phyloP scores from a whole-genome alignment of 2,888 invertebrate species.

The Ennomos quercinarius region DNA sequence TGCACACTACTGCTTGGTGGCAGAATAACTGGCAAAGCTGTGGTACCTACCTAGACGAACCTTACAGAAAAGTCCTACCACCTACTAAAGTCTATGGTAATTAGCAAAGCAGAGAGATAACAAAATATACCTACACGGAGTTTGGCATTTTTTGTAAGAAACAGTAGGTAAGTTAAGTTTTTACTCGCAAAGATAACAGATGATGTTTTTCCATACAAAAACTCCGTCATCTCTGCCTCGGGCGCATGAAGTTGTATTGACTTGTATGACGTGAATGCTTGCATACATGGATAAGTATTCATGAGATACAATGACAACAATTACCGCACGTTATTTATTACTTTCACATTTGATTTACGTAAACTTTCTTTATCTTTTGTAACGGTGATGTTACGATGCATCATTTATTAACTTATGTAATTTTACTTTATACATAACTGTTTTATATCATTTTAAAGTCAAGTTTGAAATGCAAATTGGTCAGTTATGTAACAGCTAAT shows the following conservation, averaged over 20 bases:
- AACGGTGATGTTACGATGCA: constrained; percentile 53
- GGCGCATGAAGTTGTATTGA: constrained; percentile 59
- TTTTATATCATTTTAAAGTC: constrained; percentile 2
- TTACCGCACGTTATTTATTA: constrained; percentile 66
- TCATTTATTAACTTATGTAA: constrained; percentile 50
- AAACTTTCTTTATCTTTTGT: constrained; percentile 64
- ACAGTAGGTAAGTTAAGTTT: no score
- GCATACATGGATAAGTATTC: constrained; percentile 71
- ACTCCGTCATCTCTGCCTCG: constrained; percentile 29
- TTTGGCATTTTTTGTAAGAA: no score
- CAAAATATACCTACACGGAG: no score
- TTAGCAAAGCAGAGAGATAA: no score
- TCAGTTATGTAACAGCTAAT: no score
- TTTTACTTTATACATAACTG: constrained; percentile 3
- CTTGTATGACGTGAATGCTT: constrained; percentile 48
- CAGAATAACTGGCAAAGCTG: no score
- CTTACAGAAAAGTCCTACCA: no score
- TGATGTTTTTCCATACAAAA: neutral
- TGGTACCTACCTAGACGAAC: no score
- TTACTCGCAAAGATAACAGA: no score
- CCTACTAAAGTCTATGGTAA: no score
- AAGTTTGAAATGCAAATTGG: neutral
- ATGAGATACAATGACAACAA: constrained; percentile 71
- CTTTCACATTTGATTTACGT: constrained; percentile 72
- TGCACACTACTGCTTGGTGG: no score